phyloP scores from a whole-genome alignment of 1,140 invertebrate genomes.

The Ditylenchus dipsaci region DNA sequence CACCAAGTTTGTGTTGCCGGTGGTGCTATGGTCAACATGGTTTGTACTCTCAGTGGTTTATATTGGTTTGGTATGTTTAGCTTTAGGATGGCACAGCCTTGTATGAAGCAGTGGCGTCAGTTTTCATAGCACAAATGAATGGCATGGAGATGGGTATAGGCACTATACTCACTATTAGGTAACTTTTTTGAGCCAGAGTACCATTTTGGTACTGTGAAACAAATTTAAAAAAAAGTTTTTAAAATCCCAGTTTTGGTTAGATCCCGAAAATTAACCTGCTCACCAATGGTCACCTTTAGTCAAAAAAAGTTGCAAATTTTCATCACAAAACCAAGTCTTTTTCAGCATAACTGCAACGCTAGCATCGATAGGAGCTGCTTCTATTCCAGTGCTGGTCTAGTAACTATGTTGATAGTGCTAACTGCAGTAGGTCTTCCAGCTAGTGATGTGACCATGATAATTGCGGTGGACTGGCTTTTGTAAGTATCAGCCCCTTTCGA shows the following conservation, averaged over 20 bases:
- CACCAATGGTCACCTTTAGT: too few relatives aligned
- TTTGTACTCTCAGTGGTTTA: slow-evolving; percentile 6
- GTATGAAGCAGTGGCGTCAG: slow-evolving; percentile 63
- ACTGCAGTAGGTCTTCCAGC: slow-evolving; percentile 85
- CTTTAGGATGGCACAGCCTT: slow-evolving; percentile 62
- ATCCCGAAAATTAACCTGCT: too few relatives aligned
- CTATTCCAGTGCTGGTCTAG: slow-evolving; percentile 81
- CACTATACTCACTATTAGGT: slow-evolving; percentile 76
- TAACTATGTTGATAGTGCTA: slow-evolving; percentile 96
- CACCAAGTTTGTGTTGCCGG: slow-evolving; percentile 87
- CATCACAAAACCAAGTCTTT: too few relatives aligned
- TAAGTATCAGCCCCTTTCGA: too few relatives aligned
- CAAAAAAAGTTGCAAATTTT: too few relatives aligned
- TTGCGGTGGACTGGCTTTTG: slow-evolving; percentile 94
- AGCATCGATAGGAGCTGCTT: slow-evolving; percentile 91
- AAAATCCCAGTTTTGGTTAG: too few relatives aligned
- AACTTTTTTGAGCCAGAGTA: slow-evolving; percentile 61
- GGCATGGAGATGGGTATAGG: slow-evolving; percentile 63
- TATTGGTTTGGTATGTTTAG: background rate
- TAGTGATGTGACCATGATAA: slow-evolving; percentile 81
- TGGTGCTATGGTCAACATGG: slow-evolving; percentile 64
- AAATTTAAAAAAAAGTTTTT: too few relatives aligned
- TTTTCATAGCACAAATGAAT: slow-evolving; percentile 67
- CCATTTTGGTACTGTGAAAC: background rate
- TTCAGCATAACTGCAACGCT: slow-evolving; percentile 81